Conservation (phyloP, 2,113 vertebrate genomes). For the Gasterosteus nipponicus region DNA sequence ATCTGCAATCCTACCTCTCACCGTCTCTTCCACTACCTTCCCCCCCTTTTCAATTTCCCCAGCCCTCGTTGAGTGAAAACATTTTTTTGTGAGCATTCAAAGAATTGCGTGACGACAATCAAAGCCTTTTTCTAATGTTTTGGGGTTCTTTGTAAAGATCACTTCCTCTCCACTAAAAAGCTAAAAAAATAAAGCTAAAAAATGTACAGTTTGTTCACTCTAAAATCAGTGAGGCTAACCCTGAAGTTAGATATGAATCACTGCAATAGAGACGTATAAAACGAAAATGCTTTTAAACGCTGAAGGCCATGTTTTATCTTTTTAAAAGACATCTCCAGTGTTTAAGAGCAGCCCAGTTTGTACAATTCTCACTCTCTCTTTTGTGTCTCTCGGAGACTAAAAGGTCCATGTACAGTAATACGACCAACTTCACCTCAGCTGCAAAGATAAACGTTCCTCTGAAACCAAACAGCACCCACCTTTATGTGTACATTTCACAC, state of each 20-base stretch:
- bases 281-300: conserved; percentile 17
- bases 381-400: conserved; percentile 21
- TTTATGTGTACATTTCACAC: conserved; percentile 60
- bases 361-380: conserved; percentile 27
- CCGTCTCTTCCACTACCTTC: conserved; percentile 21
- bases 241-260: conserved; percentile 14
- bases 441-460: conserved; percentile 47
- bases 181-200: conserved; percentile 44
- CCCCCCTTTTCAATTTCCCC: background rate
- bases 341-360: conserved; percentile 39
- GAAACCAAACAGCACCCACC: conserved; percentile 40
- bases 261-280: conserved; percentile 17
- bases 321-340: conserved; percentile 43
- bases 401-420: conserved; percentile 33
- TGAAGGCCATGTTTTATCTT: conserved; percentile 24
- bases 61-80: conserved; percentile 17
- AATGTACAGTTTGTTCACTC: conserved; percentile 26
- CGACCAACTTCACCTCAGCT: conserved; percentile 44
- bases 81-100: conserved; percentile 49
- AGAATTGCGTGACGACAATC: conserved; percentile 79
- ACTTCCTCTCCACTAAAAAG: conserved; percentile 54
- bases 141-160: conserved; percentile 55
- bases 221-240: conserved; percentile 21
- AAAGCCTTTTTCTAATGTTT: conserved; percentile 55
- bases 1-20: conserved; percentile 37